Evolutionary conservation across 1,140 invertebrate genomes (phyloP).

Genomic region (Daktulosphaira vitifoliae): DNA sequence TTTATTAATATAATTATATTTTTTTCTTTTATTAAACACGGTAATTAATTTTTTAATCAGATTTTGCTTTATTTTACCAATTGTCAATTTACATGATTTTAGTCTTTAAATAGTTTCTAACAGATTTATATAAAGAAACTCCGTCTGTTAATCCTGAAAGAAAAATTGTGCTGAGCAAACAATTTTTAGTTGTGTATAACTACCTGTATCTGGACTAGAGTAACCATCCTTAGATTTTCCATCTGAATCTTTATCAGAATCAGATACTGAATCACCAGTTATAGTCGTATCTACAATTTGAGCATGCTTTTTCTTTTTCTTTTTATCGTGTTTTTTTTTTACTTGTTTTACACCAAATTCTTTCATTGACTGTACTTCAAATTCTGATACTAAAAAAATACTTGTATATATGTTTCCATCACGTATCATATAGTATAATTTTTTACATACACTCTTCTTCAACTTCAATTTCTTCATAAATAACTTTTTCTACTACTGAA

Average conservation of each 20-base stretch:
- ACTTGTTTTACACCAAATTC: slow-evolving; percentile 11
- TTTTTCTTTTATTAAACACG: too few species aligned
- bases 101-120: too few species aligned
- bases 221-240: slow-evolving; percentile 24
- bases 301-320: slow-evolving; percentile 23
- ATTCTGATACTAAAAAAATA: slow-evolving; percentile 18
- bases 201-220: slow-evolving; percentile 26
- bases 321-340: slow-evolving; percentile 15
- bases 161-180: too few species aligned
- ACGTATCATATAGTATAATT: too few species aligned
- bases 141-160: too few species aligned
- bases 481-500: slow-evolving; percentile 1
- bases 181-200: too few species aligned
- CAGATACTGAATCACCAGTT: background rate
- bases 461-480: slow-evolving; percentile 14
- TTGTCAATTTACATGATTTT: too few species aligned
- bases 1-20: too few species aligned
- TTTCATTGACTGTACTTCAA: slow-evolving; percentile 14
- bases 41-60: too few species aligned
- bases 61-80: too few species aligned
- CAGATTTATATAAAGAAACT: too few species aligned
- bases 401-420: too few species aligned
- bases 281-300: background rate
- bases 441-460: slow-evolving; percentile 16
- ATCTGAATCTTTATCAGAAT: slow-evolving; percentile 19